These are phyloP conservation scores for Polyommatus icarus DNA, from an alignment of 2,888 invertebrate species.

Conservation along the genomic window DNA sequence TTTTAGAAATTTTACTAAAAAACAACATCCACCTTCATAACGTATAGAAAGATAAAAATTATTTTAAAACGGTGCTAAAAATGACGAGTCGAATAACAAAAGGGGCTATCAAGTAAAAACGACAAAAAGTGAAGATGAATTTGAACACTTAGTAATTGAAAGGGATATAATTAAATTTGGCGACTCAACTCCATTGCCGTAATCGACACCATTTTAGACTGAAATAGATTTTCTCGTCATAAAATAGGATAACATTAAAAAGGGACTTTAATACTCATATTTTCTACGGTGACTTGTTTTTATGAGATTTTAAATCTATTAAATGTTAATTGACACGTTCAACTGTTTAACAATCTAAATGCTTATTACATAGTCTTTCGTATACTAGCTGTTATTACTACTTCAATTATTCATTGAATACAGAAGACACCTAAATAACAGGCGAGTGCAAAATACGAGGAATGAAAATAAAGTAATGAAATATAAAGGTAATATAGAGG, in stretches of 20 bases:
- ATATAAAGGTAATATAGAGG: neutral
- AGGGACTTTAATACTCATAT: neutral
- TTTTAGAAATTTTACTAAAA: neutral
- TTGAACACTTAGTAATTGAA: constrained; percentile 8
- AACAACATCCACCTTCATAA: neutral
- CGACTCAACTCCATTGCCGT: constrained; percentile 10
- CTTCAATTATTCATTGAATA: neutral
- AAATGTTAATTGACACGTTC: neutral
- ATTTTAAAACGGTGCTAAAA: neutral
- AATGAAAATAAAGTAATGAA: neutral
- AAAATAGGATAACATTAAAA: constrained; percentile 13
- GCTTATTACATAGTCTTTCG: too few species aligned
- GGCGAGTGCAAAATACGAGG: neutral
- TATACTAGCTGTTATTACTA: too few species aligned
- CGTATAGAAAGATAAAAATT: neutral
- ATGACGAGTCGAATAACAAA: neutral
- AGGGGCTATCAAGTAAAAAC: neutral
- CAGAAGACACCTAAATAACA: neutral
- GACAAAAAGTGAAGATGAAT: constrained; percentile 19
- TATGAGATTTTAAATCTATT: neutral
- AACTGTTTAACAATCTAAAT: too few species aligned
- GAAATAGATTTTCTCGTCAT: constrained; percentile 11
- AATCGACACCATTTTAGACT: constrained; percentile 12
- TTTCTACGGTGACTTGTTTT: neutral
- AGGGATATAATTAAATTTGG: constrained; percentile 7